Conservation (phyloP, 2,113 vertebrate species). For the Manacus vitellinus region DNA sequence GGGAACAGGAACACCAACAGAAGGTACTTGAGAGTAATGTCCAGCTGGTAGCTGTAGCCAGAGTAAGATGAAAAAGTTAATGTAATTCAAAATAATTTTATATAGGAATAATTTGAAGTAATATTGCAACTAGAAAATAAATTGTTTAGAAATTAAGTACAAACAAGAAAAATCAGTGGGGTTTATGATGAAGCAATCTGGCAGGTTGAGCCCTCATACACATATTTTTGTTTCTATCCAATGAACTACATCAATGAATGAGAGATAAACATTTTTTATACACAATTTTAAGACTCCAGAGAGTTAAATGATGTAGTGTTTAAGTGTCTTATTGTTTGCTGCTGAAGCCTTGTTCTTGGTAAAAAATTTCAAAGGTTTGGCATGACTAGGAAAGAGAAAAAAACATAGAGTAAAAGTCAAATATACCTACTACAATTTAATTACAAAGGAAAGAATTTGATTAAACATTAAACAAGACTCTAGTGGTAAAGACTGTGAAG, state of each 20-base stretch:
- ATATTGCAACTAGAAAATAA: neutral
- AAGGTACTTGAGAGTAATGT: neutral
- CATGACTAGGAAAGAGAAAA: neutral
- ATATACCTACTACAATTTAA: neutral
- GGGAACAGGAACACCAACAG: neutral
- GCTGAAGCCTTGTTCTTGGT: neutral
- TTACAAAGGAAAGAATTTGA: neutral
- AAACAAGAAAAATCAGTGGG: neutral
- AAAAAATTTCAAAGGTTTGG: neutral
- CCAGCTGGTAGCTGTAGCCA: neutral
- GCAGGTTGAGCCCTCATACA: neutral
- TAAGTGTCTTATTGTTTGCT: neutral
- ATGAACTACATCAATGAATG: neutral
- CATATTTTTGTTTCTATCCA: neutral
- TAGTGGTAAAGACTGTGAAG: neutral
- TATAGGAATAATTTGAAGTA: neutral
- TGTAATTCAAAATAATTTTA: neutral
- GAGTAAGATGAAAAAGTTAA: neutral
- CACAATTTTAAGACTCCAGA: neutral
- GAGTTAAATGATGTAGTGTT: neutral
- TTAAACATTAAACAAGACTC: neutral
- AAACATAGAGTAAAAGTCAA: neutral
- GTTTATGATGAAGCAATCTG: neutral
- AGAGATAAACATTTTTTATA: neutral
- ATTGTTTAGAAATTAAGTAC: neutral